These are phyloP conservation scores for Congeria kusceri DNA, from an alignment of 2,888 invertebrate genomes.

Conservation along the genomic window DNA sequence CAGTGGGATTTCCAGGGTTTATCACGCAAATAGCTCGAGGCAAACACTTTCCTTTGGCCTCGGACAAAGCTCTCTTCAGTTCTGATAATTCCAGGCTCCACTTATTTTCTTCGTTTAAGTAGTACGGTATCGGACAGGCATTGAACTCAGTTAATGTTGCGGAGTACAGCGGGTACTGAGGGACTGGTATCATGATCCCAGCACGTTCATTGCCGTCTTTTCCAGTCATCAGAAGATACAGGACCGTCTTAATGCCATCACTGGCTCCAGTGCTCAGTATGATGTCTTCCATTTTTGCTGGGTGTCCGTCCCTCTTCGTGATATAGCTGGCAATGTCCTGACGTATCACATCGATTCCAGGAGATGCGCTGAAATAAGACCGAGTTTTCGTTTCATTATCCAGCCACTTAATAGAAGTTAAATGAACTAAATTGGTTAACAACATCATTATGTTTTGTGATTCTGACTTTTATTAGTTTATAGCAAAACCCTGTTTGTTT, in stretches of 20 bases:
- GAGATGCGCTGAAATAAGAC: slow-evolving; percentile 88
- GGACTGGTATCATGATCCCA: slow-evolving; percentile 98
- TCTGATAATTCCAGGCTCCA: slow-evolving; percentile 94
- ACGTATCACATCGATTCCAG: slow-evolving; percentile 95
- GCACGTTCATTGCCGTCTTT: slow-evolving; percentile 85
- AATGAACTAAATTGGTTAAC: neutral
- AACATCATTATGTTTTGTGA: too few species aligned
- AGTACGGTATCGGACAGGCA: slow-evolving; percentile 88
- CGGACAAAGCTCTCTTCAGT: slow-evolving; percentile 91
- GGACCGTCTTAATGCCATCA: slow-evolving; percentile 94
- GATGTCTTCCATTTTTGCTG: slow-evolving; percentile 91
- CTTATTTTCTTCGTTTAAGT: slow-evolving; percentile 93
- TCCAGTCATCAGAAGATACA: slow-evolving; percentile 88
- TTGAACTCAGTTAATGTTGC: slow-evolving; percentile 97
- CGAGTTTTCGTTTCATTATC: neutral
- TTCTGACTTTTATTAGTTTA: too few species aligned
- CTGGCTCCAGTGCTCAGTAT: slow-evolving; percentile 96
- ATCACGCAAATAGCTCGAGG: slow-evolving; percentile 97
- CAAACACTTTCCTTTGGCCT: slow-evolving; percentile 88
- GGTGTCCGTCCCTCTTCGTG: slow-evolving; percentile 90
- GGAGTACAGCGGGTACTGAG: slow-evolving; percentile 99
- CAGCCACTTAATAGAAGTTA: neutral
- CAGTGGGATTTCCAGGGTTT: slow-evolving; percentile 99
- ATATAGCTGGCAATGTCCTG: slow-evolving; percentile 95
- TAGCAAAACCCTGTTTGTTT: too few species aligned